Percentiles rank a stretch among this genome's conserved stretches.
These are phyloP conservation scores for Mesodorylaimus sp. DNA, from an alignment of 2,888 invertebrate genomes.

Conservation along the genomic window DNA sequence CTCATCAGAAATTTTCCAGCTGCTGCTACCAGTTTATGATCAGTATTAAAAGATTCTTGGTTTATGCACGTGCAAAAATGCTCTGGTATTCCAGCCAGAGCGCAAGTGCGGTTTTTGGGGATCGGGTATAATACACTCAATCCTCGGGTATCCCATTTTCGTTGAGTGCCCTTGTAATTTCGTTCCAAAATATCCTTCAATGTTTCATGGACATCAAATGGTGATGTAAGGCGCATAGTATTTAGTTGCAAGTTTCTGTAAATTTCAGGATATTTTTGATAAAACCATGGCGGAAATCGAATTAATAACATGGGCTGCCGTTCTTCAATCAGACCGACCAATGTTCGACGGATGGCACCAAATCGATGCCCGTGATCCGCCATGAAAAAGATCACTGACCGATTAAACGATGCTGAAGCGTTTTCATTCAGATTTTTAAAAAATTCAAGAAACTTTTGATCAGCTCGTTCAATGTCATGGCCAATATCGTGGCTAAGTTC, in stretches of 20 bases:
- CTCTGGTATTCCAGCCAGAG: conserved; percentile 7
- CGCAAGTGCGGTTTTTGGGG: conserved; percentile 5
- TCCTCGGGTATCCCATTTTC: background rate
- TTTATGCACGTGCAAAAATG: conserved; percentile 9
- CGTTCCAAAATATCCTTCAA: background rate
- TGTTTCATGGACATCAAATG: conserved; percentile 9
- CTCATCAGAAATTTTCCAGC: background rate
- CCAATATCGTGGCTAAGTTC: background rate
- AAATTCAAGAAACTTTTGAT: background rate
- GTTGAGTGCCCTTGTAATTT: conserved; percentile 3
- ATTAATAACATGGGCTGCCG: conserved; percentile 8
- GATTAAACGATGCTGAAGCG: background rate
- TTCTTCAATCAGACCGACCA: conserved; percentile 9
- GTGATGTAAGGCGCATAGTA: background rate
- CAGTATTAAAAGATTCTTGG: background rate
- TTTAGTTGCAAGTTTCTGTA: conserved; percentile 1
- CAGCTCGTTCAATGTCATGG: background rate
- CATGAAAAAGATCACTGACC: background rate
- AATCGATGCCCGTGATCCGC: background rate
- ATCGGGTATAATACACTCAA: conserved; percentile 3
- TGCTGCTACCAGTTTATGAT: background rate
- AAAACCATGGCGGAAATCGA: conserved; percentile 8
- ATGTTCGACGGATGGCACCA: background rate
- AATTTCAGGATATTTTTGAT: conserved; percentile 4
- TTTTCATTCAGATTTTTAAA: background rate